Evolutionary conservation across 1,140 invertebrate genomes (phyloP).

Genomic region (Drosophila ironensis): DNA sequence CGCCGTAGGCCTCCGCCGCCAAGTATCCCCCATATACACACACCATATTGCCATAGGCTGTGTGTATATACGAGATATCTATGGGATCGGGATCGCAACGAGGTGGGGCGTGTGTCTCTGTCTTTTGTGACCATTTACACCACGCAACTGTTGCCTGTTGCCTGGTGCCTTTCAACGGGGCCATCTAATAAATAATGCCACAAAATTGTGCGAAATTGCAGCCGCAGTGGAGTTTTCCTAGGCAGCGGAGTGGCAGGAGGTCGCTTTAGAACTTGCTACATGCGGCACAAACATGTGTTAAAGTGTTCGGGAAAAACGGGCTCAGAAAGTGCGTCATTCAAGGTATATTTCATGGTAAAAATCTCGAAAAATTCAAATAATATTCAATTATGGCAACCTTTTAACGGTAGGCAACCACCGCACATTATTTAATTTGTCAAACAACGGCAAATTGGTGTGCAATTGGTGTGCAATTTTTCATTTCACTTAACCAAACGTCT

Average conservation of each 20-base stretch:
- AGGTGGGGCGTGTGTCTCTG: constrained; percentile 4
- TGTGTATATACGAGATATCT: constrained; percentile 1
- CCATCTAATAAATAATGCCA: constrained; percentile 77
- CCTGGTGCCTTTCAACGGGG: constrained; percentile 60
- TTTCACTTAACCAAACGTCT: constrained; percentile 6
- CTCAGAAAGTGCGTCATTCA: too few species aligned
- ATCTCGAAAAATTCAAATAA: neutral
- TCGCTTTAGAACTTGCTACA: constrained; percentile 54
- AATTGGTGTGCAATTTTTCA: constrained; percentile 14
- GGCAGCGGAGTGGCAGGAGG: too few species aligned
- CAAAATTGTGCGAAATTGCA: constrained; percentile 28
- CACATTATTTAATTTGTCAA: constrained; percentile 31
- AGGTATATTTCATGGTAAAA: too few species aligned
- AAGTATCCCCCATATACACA: too few species aligned
- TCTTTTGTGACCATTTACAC: constrained; percentile 59
- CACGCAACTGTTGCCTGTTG: constrained; percentile 46
- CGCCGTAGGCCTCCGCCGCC: constrained; percentile 47
- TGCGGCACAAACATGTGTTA: constrained; percentile 11
- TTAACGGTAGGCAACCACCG: neutral
- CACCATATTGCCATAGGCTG: neutral
- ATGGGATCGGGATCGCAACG: constrained; percentile 20
- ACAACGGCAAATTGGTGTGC: constrained; percentile 15
- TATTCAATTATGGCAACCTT: neutral
- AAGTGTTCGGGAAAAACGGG: constrained; percentile 1
- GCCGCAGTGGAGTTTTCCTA: constrained; percentile 2